Evolutionary conservation across 2,113 vertebrate genomes (phyloP), one percentile per base, ranked within the genome.

Genomic region (Atrichornis clamosus): DNA sequence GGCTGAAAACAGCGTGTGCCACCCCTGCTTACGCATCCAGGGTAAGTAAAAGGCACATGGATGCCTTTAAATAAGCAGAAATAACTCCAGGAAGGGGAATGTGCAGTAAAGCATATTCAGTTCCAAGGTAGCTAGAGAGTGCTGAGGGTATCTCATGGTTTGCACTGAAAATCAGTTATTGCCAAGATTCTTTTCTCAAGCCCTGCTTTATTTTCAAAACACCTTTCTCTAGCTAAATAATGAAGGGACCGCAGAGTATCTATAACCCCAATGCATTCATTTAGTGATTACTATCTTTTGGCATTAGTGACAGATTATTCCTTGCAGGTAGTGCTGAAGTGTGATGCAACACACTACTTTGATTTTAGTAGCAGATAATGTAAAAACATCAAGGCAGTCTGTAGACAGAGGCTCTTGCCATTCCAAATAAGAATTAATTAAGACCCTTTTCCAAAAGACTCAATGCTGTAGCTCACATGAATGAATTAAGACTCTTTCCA

Each of bases 321-420:
- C 60, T 91, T 90, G 90, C 87, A 93, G 87, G 96, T 82, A 89
- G 41, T 39, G 44, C 76, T 72, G 84, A 73, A 46, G 55, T 82
- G 78, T 82, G 93, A 87, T 75, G 81, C 74, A 91, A 94, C 42
- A n/a, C 16, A 7, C 27, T 50, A 49, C 53, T 70, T 91, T 88
- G 78, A 92, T 94, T 95, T 90, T 82, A 91, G 42, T 58, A 76
- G 87, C 65, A 85, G 75, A 68, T 92, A 68, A 63, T 32, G 41
- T 68, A 30, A 62, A 74, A 92, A 62, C 64, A 84, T 72, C 64
- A 64, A 78, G 79, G 41, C n/a, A 19, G 27, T 69, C 72, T 55
- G 41, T 53, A 93, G 94, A 90, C 60, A 63, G 87, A 64, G 56
- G 42, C 46, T 90, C 50, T 87, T 96, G 72, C 78, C 83, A 53